Conservation (phyloP, 2,113 vertebrate species). For the Ornithorhynchus anatinus region DNA sequence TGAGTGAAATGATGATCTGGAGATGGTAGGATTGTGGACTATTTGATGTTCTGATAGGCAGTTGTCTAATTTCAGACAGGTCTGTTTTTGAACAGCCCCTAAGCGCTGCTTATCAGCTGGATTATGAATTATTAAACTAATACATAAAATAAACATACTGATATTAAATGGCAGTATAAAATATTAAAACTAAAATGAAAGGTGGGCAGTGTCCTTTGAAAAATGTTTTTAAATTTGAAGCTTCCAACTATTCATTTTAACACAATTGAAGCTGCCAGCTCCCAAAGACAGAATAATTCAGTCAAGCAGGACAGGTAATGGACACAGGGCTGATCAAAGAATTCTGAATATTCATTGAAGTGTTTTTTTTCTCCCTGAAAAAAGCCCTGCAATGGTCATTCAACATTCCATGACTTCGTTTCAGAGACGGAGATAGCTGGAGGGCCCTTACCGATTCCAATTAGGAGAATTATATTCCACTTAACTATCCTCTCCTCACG, state of each 20-base stretch:
- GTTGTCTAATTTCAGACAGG: not conserved
- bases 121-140: not conserved
- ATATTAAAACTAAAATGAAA: not conserved
- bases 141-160: not conserved
- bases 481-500: not conserved
- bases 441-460: not conserved
- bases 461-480: not conserved
- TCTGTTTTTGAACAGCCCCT: not conserved
- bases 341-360: not conserved
- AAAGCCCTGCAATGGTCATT: not conserved
- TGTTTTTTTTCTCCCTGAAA: not conserved
- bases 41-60: too few relatives aligned
- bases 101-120: not conserved
- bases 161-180: not conserved
- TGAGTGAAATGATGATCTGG: too few relatives aligned
- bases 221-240: not conserved
- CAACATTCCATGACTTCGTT: not conserved
- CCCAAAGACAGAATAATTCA: not conserved
- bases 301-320: not conserved
- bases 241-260: not conserved
- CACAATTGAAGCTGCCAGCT: not conserved
- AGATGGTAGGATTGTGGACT: too few relatives aligned
- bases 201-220: accelerated
- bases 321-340: not conserved
- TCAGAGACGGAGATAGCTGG: not conserved